A percentile compares a stretch with the other conserved stretches of the same genome.
Conservation (phyloP, 2,888 invertebrate species). For the Timema cristinae region DNA sequence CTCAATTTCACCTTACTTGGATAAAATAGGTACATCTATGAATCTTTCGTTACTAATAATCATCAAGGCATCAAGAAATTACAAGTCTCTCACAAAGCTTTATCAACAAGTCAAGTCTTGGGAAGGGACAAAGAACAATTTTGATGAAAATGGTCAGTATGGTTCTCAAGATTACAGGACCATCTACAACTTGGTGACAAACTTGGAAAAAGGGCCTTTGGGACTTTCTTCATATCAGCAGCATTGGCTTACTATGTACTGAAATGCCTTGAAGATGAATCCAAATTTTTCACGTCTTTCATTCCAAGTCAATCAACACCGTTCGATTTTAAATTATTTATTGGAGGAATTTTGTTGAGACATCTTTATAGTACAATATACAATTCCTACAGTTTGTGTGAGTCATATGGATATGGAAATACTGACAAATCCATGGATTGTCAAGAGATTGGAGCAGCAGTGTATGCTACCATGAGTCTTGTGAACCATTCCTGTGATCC, state of each 20-base stretch:
- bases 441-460: not conserved
- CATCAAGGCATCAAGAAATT: not conserved
- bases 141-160: not conserved
- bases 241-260: not conserved
- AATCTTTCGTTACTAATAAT: not conserved
- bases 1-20: not conserved
- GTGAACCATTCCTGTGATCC: constrained; percentile 3
- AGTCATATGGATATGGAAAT: not conserved
- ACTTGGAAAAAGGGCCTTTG: not conserved
- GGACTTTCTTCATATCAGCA: not conserved
- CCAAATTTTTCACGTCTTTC: not conserved
- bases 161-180: not conserved
- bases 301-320: not conserved
- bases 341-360: not conserved
- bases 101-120: not conserved
- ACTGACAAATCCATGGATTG: not conserved
- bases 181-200: not conserved
- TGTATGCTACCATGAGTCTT: not conserved
- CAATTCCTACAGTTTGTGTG: not conserved
- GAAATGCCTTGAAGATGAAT: not conserved
- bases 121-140: not conserved
- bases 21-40: not conserved
- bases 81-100: not conserved
- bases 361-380: not conserved
- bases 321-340: not conserved